These are phyloP conservation scores for Trachelus tabidus DNA, from an alignment of 2,888 invertebrate species.

Conservation along the genomic window DNA sequence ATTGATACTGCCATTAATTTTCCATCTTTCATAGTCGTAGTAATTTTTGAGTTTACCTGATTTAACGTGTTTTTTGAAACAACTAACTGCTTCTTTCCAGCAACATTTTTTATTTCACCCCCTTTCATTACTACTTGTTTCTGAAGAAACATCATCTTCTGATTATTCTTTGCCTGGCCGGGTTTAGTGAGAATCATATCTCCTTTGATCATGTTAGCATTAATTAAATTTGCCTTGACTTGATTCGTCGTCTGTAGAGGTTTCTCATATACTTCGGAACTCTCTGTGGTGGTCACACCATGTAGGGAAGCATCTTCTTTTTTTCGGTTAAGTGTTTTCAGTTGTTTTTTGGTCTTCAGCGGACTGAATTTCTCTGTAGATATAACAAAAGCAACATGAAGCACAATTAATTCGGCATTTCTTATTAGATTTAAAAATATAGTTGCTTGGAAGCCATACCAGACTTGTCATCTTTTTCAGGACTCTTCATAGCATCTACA, in stretches of 20 bases:
- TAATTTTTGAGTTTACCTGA: slow-evolving; percentile 34
- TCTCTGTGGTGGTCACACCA: not conserved
- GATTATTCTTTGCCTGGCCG: slow-evolving; percentile 54
- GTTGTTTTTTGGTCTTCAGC: slow-evolving; percentile 43
- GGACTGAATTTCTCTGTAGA: slow-evolving; percentile 34
- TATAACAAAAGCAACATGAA: not conserved
- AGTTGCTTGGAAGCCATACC: slow-evolving; percentile 29
- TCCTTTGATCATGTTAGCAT: slow-evolving; percentile 61
- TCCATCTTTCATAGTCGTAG: slow-evolving; percentile 43
- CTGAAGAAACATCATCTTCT: slow-evolving; percentile 56
- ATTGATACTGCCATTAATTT: slow-evolving; percentile 38
- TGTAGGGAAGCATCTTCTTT: slow-evolving; percentile 46
- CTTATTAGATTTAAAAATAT: not conserved
- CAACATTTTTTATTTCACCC: slow-evolving; percentile 47
- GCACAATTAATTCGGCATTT: not conserved
- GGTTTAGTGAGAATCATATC: slow-evolving; percentile 63
- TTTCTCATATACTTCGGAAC: slow-evolving; percentile 36
- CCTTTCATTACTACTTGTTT: slow-evolving; percentile 56
- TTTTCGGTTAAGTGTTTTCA: slow-evolving; percentile 47
- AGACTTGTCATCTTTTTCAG: slow-evolving; percentile 54
- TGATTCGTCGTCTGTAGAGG: slow-evolving; percentile 59
- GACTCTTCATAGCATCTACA: slow-evolving; percentile 62
- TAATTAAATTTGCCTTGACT: slow-evolving; percentile 70
- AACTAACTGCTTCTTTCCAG: slow-evolving; percentile 47
- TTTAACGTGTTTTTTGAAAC: slow-evolving; percentile 43